These are phyloP conservation scores for Trachelus stipa DNA, from an alignment of 2,888 invertebrate species.

Conservation along the genomic window DNA sequence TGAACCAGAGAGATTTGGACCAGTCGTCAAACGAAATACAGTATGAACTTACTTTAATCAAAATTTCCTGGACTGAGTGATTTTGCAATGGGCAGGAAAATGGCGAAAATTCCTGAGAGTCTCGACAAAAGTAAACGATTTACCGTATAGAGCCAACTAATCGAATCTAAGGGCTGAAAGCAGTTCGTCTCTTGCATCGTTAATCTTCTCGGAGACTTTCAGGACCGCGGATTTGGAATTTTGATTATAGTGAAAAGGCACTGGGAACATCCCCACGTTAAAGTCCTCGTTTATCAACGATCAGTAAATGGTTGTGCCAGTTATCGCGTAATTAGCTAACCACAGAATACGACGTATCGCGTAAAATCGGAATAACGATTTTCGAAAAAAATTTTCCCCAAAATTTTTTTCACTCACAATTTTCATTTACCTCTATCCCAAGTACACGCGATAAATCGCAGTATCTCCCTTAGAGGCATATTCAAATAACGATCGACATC, in stretches of 20 bases:
- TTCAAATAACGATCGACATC: no score
- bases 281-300: background rate
- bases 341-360: background rate
- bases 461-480: no score
- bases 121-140: background rate
- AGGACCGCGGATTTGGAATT: background rate
- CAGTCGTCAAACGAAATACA: background rate
- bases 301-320: background rate
- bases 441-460: no score
- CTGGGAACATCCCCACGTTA: background rate
- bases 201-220: background rate
- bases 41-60: background rate
- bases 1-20: background rate
- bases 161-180: background rate
- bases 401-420: no score
- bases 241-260: background rate
- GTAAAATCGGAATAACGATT: background rate
- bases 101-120: background rate
- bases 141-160: background rate
- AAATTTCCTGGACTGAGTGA: background rate
- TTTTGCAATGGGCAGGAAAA: background rate
- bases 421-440: no score
- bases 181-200: background rate
- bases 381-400: background rate
- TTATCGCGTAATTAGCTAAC: background rate